phyloP scores from a whole-genome alignment of 2,797 vertebrate genomes.

The Trichosurus vulpecula region DNA sequence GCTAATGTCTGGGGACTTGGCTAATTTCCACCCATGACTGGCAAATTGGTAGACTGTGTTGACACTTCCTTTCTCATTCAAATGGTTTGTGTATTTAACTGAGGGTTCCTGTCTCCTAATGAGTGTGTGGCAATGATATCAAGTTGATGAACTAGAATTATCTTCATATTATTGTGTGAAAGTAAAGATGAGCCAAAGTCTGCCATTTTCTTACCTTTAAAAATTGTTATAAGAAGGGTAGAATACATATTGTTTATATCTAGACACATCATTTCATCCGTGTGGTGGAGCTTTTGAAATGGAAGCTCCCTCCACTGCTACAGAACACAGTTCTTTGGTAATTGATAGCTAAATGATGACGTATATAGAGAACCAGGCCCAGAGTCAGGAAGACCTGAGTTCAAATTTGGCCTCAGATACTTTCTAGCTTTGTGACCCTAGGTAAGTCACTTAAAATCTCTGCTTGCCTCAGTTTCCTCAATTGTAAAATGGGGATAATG shows the following conservation, averaged over 20 bases:
- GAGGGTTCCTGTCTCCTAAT: constrained; percentile 3
- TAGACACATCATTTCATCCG: neutral
- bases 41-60: constrained; percentile 2
- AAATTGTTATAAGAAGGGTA: neutral
- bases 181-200: neutral
- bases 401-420: neutral
- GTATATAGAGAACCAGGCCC: neutral
- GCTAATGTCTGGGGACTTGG: constrained; percentile 7
- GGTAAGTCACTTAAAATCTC: neutral
- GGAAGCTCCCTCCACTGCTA: neutral
- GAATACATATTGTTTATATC: neutral
- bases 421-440: neutral
- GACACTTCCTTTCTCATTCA: neutral
- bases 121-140: neutral
- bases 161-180: neutral
- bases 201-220: neutral
- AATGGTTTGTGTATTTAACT: constrained; percentile 15
- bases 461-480: neutral
- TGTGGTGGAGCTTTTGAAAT: neutral
- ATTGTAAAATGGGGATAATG: neutral
- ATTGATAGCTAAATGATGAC: neutral
- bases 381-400: neutral
- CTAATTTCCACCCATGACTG: constrained; percentile 22
- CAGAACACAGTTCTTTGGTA: neutral
- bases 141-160: constrained; percentile 27